Conservation (phyloP, 2,888 invertebrate species). For the Stenichneumon culpator region DNA sequence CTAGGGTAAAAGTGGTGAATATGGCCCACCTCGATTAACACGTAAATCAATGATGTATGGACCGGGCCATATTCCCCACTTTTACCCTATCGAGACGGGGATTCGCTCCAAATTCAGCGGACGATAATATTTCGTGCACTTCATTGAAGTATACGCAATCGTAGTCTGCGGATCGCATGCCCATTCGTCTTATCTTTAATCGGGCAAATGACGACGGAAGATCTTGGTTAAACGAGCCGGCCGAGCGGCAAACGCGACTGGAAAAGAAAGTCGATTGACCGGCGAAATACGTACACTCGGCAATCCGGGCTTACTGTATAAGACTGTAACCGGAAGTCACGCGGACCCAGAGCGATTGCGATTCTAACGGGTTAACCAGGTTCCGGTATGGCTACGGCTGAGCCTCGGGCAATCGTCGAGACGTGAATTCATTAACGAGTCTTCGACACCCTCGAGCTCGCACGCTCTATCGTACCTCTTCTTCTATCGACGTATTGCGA, state of each 20-base stretch:
- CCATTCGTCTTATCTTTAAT: conserved; percentile 26
- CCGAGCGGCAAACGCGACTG: conserved; percentile 35
- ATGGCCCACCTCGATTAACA: too few relatives aligned
- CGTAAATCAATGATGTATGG: too few relatives aligned
- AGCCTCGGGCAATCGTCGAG: conserved; percentile 25
- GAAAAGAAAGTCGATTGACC: conserved; percentile 66
- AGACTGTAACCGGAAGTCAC: conserved; percentile 67
- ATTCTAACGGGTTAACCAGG: conserved; percentile 64
- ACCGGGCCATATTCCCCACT: too few relatives aligned
- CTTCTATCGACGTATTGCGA: conserved; percentile 11
- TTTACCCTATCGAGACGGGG: not conserved
- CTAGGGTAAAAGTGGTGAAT: too few relatives aligned
- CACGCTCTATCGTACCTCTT: not conserved
- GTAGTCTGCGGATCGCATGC: not conserved
- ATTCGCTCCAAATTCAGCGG: not conserved
- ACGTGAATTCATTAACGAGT: conserved; percentile 40
- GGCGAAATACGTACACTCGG: conserved; percentile 27
- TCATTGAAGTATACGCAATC: not conserved
- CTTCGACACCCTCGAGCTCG: not conserved
- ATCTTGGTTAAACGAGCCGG: conserved; percentile 20
- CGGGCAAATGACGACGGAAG: not conserved
- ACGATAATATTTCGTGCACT: not conserved
- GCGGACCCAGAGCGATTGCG: conserved; percentile 60
- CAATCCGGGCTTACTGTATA: conserved; percentile 31
- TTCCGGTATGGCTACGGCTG: conserved; percentile 55